Evolutionary conservation across 2,113 vertebrate genomes (phyloP).

Genomic region (Atrichornis clamosus): DNA sequence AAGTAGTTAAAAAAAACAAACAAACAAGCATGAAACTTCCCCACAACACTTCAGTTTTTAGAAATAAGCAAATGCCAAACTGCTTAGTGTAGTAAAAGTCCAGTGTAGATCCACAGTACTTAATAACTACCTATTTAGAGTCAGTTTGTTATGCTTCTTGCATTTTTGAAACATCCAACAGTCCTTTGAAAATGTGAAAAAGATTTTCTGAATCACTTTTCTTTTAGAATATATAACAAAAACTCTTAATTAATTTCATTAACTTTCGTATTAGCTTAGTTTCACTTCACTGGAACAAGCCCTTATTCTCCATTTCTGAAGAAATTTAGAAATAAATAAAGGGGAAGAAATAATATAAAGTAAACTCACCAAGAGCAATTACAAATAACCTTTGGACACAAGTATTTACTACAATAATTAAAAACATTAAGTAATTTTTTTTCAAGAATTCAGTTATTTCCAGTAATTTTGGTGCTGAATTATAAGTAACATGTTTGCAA

Average conservation of each 20-base stretch:
- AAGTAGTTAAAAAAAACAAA: neutral
- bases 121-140: neutral
- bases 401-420: neutral
- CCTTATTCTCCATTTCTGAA: neutral
- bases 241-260: neutral
- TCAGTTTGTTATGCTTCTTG: neutral
- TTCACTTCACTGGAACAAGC: neutral
- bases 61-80: neutral
- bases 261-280: neutral
- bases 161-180: neutral
- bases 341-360: neutral
- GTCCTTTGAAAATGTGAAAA: neutral
- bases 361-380: neutral
- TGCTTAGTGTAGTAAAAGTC: neutral
- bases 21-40: neutral
- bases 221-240: neutral
- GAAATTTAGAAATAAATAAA: neutral
- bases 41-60: neutral
- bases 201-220: neutral
- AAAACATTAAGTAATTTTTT: neutral
- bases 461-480: neutral
- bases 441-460: neutral
- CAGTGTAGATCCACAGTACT: neutral
- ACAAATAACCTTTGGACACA: neutral
- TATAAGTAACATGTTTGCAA: neutral